phyloP scores from a whole-genome alignment of 2,888 invertebrate genomes.

The Plebejus anna region DNA sequence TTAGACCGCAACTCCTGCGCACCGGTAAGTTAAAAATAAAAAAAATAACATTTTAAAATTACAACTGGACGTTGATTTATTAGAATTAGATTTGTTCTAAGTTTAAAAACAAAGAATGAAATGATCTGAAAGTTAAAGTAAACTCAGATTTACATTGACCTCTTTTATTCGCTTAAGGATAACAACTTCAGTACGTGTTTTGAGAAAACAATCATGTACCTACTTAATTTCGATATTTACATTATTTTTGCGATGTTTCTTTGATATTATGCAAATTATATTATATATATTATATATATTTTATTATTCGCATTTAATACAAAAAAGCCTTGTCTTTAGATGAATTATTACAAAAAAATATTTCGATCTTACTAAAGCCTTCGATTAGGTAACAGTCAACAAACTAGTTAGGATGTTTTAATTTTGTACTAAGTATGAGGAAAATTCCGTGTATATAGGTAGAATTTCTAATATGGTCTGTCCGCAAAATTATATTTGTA shows the following conservation, averaged over 20 bases:
- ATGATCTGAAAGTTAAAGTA: background rate
- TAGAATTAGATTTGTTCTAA: background rate
- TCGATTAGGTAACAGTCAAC: background rate
- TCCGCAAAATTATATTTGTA: background rate
- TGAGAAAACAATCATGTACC: background rate
- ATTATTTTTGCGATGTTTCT: background rate
- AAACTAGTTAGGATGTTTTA: background rate
- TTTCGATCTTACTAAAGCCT: background rate
- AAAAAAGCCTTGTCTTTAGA: background rate
- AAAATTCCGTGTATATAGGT: background rate
- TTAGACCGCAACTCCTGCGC: conserved; percentile 70
- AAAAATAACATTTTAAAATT: background rate
- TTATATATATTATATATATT: background rate
- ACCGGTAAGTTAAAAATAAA: conserved; percentile 50
- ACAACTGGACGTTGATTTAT: background rate
- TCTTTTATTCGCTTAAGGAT: background rate
- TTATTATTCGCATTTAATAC: background rate
- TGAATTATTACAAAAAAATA: background rate
- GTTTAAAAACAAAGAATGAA: background rate
- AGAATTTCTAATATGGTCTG: background rate
- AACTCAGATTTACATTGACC: background rate
- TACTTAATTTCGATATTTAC: background rate
- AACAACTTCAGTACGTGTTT: conserved; percentile 3
- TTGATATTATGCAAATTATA: background rate
- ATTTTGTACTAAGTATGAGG: background rate